Percentiles rank a stretch among this genome's conserved stretches.
Evolutionary conservation across 1,140 invertebrate genomes (phyloP).

Genomic region (Maconellicoccus hirsutus): DNA sequence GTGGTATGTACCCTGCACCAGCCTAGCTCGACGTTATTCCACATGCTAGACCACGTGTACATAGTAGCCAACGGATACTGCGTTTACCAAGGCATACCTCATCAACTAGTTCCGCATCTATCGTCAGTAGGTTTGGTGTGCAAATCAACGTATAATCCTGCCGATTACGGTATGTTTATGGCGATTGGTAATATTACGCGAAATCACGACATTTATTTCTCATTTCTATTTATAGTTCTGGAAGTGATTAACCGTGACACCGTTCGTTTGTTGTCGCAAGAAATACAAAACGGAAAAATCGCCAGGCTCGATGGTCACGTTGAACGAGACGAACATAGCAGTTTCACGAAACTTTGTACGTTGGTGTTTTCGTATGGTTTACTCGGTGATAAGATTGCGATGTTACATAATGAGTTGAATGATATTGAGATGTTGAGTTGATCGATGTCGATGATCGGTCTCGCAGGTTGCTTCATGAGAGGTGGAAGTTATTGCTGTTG

Average conservation of each 20-base stretch:
- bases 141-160: slow-evolving; percentile 40
- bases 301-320: slow-evolving; percentile 26
- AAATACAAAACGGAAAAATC: slow-evolving; percentile 33
- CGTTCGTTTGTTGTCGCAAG: slow-evolving; percentile 28
- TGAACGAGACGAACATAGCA: slow-evolving; percentile 18
- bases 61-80: slow-evolving; percentile 46
- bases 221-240: slow-evolving; percentile 29
- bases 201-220: no score
- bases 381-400: no score
- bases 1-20: slow-evolving; percentile 59
- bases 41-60: slow-evolving; percentile 50
- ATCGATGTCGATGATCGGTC: no score
- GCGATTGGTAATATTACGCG: no score
- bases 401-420: no score
- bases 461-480: no score
- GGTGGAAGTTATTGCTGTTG: no score
- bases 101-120: slow-evolving; percentile 41
- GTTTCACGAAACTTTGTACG: slow-evolving; percentile 29
- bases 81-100: slow-evolving; percentile 43
- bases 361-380: background rate
- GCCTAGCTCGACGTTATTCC: slow-evolving; percentile 49
- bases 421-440: no score
- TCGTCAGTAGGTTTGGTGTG: slow-evolving; percentile 29
- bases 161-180: slow-evolving; percentile 32
- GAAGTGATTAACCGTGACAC: slow-evolving; percentile 31